Base-by-base conservation (phyloP, 1,140 invertebrate species). In the Musca vetustissima region DNA sequence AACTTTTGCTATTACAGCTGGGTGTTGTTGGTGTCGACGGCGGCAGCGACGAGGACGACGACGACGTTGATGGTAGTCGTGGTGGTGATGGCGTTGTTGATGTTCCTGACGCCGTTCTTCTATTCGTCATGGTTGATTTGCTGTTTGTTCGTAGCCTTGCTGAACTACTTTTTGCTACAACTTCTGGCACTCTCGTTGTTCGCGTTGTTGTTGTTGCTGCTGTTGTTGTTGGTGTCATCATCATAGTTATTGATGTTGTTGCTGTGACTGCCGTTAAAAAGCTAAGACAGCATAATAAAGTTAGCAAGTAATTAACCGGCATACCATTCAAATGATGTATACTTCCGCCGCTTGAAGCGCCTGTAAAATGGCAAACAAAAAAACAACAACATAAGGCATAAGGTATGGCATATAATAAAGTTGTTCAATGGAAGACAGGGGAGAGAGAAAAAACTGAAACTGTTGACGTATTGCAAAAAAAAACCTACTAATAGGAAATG, bases 221-320 rank as follows among this genome's bases (percentile, higher is more conserved):
- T 32, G 55, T 6, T 59, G 4, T 59, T 14, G 55, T 4, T 59
- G 14, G 28, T 17, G 21, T 52, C 28, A 4, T 17, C 4, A 1
- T 59, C 32, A 28, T 32, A n/a, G 55, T 32, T 59, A 15, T 57
- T 57, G 53, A n/a, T 24, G 24, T 14, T n/a, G 25, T 32, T 28
- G 25, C 1, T 15, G 55, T 32, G 32, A 32, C 32, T 19, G 19
- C 28, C 36, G 57, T 61, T 61, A 19, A 61, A 19, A 61, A 19
- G 57, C 28, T 36, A 19, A 61, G 28, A 19, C 57, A 61, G 57
- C 57, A 17, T 61, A 61, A 43, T 61, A 61, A 43, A 3, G 57
- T 61, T 61, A 61, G 28, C 22, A 61, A n/a, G 28, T 61, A 61
- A 61, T 36, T 61, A 61, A 36, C 57, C 17, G 57, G 19, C 11